Evolutionary conservation across 2,113 vertebrate species (phyloP).

Genomic region (Actenoides hombroni): DNA sequence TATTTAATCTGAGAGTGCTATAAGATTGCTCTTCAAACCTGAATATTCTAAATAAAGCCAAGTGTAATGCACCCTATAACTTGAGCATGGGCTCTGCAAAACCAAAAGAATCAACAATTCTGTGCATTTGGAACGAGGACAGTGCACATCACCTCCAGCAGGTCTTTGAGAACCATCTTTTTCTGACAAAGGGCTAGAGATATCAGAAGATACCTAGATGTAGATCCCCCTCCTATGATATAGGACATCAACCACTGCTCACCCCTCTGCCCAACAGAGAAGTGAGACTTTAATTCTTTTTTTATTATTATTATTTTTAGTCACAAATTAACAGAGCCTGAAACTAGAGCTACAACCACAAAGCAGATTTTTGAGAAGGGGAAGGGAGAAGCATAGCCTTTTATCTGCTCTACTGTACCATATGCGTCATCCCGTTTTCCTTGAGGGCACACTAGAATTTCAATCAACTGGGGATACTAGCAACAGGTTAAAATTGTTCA

Average conservation of each 20-base stretch:
- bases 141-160: background rate
- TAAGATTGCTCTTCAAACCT: background rate
- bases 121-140: background rate
- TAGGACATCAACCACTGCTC: background rate
- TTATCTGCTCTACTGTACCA: background rate
- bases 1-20: background rate
- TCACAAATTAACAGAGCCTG: rapidly evolving
- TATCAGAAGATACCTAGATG: background rate
- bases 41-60: background rate
- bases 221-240: background rate
- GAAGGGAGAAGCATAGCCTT: background rate
- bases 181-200: background rate
- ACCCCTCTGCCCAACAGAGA: background rate
- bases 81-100: background rate
- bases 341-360: background rate
- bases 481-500: background rate
- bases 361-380: background rate
- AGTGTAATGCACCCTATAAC: background rate
- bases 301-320: background rate
- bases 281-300: background rate
- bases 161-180: background rate
- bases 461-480: background rate
- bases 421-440: background rate
- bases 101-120: background rate
- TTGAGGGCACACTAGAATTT: background rate